Percentiles rank a stretch among this genome's conserved stretches.
phyloP scores from a whole-genome alignment of 2,888 invertebrate genomes.

The Lacanobia wlatinum region DNA sequence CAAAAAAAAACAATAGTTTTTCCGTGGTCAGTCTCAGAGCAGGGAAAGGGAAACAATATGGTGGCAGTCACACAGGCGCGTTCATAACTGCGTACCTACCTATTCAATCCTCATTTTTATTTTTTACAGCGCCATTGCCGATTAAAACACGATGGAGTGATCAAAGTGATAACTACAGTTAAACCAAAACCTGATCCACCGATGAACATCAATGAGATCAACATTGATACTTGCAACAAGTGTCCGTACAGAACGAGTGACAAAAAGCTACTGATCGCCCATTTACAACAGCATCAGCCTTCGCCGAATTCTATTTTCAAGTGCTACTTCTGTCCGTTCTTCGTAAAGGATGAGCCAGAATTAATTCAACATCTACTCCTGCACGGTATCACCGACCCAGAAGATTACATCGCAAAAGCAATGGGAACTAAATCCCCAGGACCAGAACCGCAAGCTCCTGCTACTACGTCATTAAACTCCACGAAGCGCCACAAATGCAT shows the following conservation, averaged over 20 bases:
- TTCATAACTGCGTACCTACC: neutral
- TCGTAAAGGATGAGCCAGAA: conserved; percentile 93
- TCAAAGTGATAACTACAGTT: conserved; percentile 92
- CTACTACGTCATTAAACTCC: conserved; percentile 68
- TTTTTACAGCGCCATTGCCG: conserved; percentile 93
- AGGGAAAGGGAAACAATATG: neutral
- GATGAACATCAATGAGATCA: conserved; percentile 76
- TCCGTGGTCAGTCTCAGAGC: neutral
- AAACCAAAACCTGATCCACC: conserved; percentile 85
- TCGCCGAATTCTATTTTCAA: conserved; percentile 93
- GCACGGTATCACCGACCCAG: conserved; percentile 92
- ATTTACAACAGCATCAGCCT: conserved; percentile 93
- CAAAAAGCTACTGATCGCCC: conserved; percentile 91
- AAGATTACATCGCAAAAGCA: conserved; percentile 89
- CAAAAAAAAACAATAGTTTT: neutral
- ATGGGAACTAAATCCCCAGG: conserved; percentile 82
- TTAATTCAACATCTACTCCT: conserved; percentile 92
- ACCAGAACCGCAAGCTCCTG: conserved; percentile 67
- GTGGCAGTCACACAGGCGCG: neutral
- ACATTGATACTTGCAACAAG: conserved; percentile 90
- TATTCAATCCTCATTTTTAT: conserved; percentile 18
- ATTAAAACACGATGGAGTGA: conserved; percentile 94
- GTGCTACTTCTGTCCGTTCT: conserved; percentile 95
- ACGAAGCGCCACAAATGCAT: conserved; percentile 94
- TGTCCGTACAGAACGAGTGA: conserved; percentile 93